These are phyloP conservation scores for Congeria kusceri DNA, from an alignment of 2,888 invertebrate genomes.

Conservation along the genomic window DNA sequence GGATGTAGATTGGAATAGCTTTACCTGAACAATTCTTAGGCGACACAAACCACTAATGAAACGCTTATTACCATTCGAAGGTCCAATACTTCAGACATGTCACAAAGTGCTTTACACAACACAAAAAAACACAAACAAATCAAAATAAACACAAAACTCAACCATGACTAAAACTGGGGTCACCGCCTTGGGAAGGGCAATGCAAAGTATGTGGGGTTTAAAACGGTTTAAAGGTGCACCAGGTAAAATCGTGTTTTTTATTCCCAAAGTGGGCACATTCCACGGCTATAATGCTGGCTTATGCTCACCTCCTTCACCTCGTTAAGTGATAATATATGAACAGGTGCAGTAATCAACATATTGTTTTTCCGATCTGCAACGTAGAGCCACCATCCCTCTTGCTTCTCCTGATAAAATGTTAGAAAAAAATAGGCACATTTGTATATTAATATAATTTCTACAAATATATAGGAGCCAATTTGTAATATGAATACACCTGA, in stretches of 20 bases:
- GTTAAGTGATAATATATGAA: constrained; percentile 96
- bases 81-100: too few species aligned
- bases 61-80: background rate
- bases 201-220: constrained; percentile 94
- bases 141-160: too few species aligned
- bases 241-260: too few species aligned
- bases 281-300: background rate
- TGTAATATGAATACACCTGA: too few species aligned
- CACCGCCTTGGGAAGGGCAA: constrained; percentile 97
- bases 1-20: too few species aligned
- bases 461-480: too few species aligned
- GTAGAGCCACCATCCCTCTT: constrained; percentile 99
- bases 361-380: constrained; percentile 97
- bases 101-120: too few species aligned
- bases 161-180: constrained; percentile 94
- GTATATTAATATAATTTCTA: too few species aligned
- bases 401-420: constrained; percentile 89
- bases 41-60: constrained; percentile 4
- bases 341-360: constrained; percentile 95
- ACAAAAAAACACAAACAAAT: constrained; percentile 96
- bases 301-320: constrained; percentile 91
- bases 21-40: too few species aligned
- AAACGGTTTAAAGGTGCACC: constrained; percentile 1
- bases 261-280: background rate
- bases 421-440: too few species aligned